Conservation (phyloP, 2,888 invertebrate genomes). For the Drosophila prolongata region DNA sequence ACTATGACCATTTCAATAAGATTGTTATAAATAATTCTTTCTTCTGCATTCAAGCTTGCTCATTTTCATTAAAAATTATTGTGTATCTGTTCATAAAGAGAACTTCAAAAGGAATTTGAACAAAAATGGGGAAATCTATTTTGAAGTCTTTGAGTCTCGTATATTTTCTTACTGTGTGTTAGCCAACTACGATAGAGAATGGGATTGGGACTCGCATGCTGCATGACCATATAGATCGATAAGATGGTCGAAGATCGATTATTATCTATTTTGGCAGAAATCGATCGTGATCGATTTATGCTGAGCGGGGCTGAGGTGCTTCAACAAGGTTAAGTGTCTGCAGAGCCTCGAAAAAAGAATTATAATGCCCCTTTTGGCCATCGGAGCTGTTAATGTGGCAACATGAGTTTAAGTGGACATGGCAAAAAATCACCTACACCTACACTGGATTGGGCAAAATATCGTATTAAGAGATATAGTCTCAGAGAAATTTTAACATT, state of each 20-base stretch:
- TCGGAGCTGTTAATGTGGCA: conserved; percentile 58
- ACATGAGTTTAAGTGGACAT: conserved; percentile 6
- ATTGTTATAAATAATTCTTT: too few relatives aligned
- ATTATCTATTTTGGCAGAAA: conserved; percentile 73
- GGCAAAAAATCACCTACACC: not conserved
- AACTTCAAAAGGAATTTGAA: too few relatives aligned
- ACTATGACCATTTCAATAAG: too few relatives aligned
- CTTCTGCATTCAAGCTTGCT: too few relatives aligned
- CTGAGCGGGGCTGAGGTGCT: not conserved
- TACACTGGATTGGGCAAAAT: too few relatives aligned
- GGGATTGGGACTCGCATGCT: conserved; percentile 1
- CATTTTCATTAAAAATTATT: too few relatives aligned
- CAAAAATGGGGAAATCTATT: too few relatives aligned
- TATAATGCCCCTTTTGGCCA: not conserved
- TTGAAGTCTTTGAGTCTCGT: too few relatives aligned
- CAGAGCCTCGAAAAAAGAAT: conserved; percentile 29
- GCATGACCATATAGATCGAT: conserved; percentile 27
- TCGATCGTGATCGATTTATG: conserved; percentile 77
- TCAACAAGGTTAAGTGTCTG: conserved; percentile 48
- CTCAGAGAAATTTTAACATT: too few relatives aligned
- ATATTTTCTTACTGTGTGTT: not conserved
- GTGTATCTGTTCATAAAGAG: too few relatives aligned
- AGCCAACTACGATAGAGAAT: not conserved
- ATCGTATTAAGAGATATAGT: too few relatives aligned
- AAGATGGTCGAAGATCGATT: conserved; percentile 49